Evolutionary conservation across 2,888 invertebrate genomes (phyloP), one percentile per base, ranked within the genome.

Genomic region (Ecdyonurus torrentis): DNA sequence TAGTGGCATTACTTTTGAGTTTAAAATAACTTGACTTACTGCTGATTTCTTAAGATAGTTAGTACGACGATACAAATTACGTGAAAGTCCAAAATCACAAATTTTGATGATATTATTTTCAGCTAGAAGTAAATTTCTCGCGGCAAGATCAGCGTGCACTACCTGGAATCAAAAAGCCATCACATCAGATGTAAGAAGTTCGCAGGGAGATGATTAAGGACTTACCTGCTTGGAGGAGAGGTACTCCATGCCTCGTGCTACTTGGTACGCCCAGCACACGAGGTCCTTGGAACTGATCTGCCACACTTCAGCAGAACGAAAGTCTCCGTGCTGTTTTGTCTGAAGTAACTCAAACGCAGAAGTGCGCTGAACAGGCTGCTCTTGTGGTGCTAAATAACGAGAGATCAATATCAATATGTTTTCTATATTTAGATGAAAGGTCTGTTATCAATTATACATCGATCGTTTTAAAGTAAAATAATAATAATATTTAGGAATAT

Each of bases 31-130:
- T n/a, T n/a, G n/a, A n/a, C n/a, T 63, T 66, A 70, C 77, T 69
- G 75, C 72, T 61, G 73, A 72, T 65, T 76, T 76, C 67, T 77
- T 77, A 64, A 72, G 70, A 66, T 77, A 78, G 63, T 74, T 74
- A 18, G 72, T 70, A 53, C 72, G 72, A 64, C 74, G 74, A 69
- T 76, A 77, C 62, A 74, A 71, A 66, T 77, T 76, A 66, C 75
- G 75, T 22, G 78, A 76, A 63, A 78, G 69, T 37, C 78, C 78
- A 70, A 78, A 78, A 68, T 78, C 78, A 70, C 77, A 77, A 59
- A 78, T 78, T 68, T 78, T 78, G 10, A 78, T 76, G 15, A 78
- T 72, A 66, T 77, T 75, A 65, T 77, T 72, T 20, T 74, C 74
- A 1, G 75, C 73, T 23, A 78, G 65, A 7, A 78, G 68, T 7